Percentiles rank a stretch among this genome's conserved stretches.
These are phyloP conservation scores for Caprella mutica DNA, from an alignment of 2,888 invertebrate species.

Conservation along the genomic window DNA sequence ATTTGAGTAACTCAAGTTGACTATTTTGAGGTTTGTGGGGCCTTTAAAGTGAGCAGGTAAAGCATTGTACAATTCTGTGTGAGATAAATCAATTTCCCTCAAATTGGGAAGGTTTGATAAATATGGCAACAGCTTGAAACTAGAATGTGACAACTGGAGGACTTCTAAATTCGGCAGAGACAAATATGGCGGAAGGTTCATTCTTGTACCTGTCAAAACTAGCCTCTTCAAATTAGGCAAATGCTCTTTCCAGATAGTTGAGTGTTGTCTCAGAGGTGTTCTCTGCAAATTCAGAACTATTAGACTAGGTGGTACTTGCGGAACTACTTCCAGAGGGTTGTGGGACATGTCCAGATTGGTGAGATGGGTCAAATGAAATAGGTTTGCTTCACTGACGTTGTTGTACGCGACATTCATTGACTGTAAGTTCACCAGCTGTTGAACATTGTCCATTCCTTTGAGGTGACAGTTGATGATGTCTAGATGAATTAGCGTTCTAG, in stretches of 20 bases:
- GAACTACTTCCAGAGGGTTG: slow-evolving; percentile 9
- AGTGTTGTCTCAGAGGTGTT: not conserved
- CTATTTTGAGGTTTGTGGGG: not conserved
- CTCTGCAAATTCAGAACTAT: not conserved
- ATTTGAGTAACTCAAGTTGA: slow-evolving; percentile 13
- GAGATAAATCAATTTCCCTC: slow-evolving; percentile 17
- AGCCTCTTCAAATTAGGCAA: slow-evolving; percentile 4
- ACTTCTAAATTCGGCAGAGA: not conserved
- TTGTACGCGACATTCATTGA: not conserved
- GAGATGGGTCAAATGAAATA: slow-evolving; percentile 8
- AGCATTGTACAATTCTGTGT: slow-evolving; percentile 11
- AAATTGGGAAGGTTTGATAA: slow-evolving; percentile 15
- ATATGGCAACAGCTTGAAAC: slow-evolving; percentile 7
- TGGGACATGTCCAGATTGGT: slow-evolving; percentile 12
- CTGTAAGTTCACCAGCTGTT: not conserved
- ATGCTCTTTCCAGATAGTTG: not conserved
- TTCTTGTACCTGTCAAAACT: not conserved
- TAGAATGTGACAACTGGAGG: slow-evolving; percentile 20
- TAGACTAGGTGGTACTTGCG: not conserved
- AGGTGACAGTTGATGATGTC: slow-evolving; percentile 15
- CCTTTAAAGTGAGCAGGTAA: slow-evolving; percentile 7
- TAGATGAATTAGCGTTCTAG: slow-evolving; percentile 15
- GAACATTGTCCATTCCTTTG: not conserved
- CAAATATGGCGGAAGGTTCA: slow-evolving; percentile 1
- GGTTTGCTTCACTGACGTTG: not conserved